Conservation (phyloP, 2,888 invertebrate species). For the Spilarctia lutea region DNA sequence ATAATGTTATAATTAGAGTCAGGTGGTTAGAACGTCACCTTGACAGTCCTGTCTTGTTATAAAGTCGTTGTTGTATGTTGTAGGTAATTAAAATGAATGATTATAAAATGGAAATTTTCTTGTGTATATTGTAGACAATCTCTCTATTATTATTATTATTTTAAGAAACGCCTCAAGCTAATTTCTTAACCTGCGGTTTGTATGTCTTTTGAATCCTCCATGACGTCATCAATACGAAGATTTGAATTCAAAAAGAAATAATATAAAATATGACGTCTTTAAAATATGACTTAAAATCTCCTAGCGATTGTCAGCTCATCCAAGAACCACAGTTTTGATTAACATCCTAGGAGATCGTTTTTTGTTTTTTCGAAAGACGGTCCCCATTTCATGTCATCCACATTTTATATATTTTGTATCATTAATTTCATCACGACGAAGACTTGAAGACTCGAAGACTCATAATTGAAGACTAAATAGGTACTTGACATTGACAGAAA, state of each 20-base stretch:
- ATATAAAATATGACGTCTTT: no score
- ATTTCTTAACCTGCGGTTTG: not conserved
- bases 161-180: not conserved
- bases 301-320: not conserved
- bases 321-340: no score
- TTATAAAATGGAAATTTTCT: not conserved
- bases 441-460: no score
- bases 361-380: no score
- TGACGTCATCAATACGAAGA: not conserved
- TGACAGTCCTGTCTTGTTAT: not conserved
- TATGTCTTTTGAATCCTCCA: not conserved
- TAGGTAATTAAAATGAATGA: not conserved
- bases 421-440: no score
- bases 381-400: no score
- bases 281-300: not conserved
- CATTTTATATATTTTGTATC: no score
- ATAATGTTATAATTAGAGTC: conserved; percentile 2
- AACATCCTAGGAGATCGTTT: no score
- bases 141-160: not conserved
- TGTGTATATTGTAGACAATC: not conserved
- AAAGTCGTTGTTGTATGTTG: not conserved
- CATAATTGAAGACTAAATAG: no score
- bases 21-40: not conserved
- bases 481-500: no score
- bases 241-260: not conserved